Conservation (phyloP, 2,797 vertebrate species). For the Pelochelys cantorii region DNA sequence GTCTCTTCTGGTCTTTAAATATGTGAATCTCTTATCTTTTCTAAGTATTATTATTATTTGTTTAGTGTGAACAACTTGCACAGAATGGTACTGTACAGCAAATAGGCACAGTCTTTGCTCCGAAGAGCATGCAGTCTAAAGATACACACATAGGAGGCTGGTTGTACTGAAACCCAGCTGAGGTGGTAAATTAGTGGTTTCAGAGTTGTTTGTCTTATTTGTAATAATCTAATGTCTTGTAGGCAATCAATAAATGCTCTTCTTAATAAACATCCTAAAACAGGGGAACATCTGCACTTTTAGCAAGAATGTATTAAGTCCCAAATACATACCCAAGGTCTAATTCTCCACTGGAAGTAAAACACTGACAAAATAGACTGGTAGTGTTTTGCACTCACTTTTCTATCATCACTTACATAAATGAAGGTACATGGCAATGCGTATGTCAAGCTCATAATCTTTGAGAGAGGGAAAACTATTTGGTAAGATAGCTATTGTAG, state of each 20-base stretch:
- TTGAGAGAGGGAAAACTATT: constrained; percentile 68
- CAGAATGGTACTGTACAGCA: background rate
- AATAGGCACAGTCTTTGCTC: background rate
- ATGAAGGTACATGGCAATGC: constrained; percentile 66
- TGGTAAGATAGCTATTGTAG: constrained; percentile 70
- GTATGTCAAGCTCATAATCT: constrained; percentile 64
- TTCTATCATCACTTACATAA: background rate
- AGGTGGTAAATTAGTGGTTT: background rate
- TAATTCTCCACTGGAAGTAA: constrained; percentile 35
- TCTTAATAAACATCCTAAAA: constrained; percentile 41
- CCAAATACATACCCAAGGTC: background rate
- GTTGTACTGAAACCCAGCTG: background rate
- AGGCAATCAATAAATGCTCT: background rate
- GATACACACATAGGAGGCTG: background rate
- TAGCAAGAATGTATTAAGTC: constrained; percentile 42
- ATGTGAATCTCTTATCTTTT: background rate
- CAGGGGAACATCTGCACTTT: constrained; percentile 11
- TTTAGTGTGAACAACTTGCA: background rate
- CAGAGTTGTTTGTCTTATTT: constrained; percentile 33
- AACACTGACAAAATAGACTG: constrained; percentile 42
- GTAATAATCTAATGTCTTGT: constrained; percentile 20
- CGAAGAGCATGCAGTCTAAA: background rate
- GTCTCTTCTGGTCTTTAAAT: background rate
- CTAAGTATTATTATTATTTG: background rate
- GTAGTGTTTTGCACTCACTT: constrained; percentile 55